Percentiles rank a stretch among this genome's conserved stretches.
phyloP scores from a whole-genome alignment of 2,113 vertebrate genomes.

The Indri indri region DNA sequence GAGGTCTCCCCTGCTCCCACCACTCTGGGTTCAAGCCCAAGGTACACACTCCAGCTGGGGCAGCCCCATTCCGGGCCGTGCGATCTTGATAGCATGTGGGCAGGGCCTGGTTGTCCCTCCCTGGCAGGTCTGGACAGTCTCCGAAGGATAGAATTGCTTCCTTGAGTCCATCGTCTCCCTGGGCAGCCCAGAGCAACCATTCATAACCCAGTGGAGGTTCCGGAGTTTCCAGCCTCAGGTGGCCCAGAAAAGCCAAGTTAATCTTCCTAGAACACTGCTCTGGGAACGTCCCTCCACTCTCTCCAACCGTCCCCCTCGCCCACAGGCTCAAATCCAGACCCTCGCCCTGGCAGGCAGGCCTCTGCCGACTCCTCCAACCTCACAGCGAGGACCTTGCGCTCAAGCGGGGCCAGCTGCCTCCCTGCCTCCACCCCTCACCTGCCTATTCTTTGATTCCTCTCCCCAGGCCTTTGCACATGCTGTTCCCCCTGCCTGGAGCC shows the following conservation, averaged over 20 bases:
- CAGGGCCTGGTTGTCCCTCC: background rate
- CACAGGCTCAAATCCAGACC: background rate
- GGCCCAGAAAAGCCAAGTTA: background rate
- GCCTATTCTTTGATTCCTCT: no score
- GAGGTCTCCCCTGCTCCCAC: background rate
- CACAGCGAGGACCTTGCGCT: fast-evolving
- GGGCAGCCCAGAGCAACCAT: background rate
- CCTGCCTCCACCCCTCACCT: fast-evolving
- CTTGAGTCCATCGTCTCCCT: background rate
- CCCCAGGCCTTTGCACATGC: fast-evolving
- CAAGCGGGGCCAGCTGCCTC: background rate
- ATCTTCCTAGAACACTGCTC: background rate
- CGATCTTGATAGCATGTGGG: fast-evolving
- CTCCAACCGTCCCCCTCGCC: background rate
- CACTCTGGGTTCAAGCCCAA: background rate
- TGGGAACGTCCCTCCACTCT: background rate
- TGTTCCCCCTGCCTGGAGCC: fast-evolving
- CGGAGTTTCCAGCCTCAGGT: background rate
- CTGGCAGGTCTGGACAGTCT: background rate
- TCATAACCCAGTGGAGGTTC: background rate
- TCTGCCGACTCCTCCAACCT: background rate
- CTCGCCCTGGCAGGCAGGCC: background rate
- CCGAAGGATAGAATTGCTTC: background rate
- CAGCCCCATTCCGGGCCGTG: background rate
- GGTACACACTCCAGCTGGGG: fast-evolving